Evolutionary conservation across 2,888 invertebrate genomes (phyloP).

Genomic region (Cosmia pyralina): DNA sequence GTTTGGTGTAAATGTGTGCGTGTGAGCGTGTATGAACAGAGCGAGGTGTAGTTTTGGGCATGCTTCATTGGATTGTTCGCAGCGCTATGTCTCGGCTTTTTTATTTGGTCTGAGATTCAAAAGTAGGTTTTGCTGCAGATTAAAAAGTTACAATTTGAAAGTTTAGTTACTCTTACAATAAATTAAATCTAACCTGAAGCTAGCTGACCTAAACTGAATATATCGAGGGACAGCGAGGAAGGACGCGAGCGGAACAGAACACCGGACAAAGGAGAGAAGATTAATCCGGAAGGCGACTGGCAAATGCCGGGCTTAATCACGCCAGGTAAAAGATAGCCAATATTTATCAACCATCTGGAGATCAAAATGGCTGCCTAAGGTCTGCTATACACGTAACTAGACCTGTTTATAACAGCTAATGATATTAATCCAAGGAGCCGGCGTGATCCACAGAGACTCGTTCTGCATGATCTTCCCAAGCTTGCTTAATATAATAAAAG

Average conservation of each 20-base stretch:
- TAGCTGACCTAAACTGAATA: constrained; percentile 12
- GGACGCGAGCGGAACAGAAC: constrained; percentile 22
- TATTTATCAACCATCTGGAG: constrained; percentile 50
- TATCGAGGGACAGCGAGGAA: constrained; percentile 24
- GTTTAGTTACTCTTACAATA: not conserved
- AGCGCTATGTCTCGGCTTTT: no score
- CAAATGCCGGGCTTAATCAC: constrained; percentile 60
- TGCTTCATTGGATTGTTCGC: no score
- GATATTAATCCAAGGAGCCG: no score
- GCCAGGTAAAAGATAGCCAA: constrained; percentile 58
- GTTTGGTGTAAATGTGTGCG: no score
- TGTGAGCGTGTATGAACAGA: no score
- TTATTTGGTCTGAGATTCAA: no score
- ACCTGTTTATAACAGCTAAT: no score
- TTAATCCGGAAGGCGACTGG: constrained; percentile 55
- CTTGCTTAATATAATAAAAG: no score
- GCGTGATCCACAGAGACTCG: no score
- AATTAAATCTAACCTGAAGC: constrained; percentile 11
- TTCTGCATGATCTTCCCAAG: no score
- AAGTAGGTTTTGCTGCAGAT: not conserved
- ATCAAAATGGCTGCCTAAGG: constrained; percentile 27
- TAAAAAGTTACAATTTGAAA: not conserved
- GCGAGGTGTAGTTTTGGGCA: no score
- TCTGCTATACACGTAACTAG: not conserved
- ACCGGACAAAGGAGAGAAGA: constrained; percentile 49